Evolutionary conservation across 2,797 vertebrate genomes (phyloP).

Genomic region (Linurgus olivaceus): DNA sequence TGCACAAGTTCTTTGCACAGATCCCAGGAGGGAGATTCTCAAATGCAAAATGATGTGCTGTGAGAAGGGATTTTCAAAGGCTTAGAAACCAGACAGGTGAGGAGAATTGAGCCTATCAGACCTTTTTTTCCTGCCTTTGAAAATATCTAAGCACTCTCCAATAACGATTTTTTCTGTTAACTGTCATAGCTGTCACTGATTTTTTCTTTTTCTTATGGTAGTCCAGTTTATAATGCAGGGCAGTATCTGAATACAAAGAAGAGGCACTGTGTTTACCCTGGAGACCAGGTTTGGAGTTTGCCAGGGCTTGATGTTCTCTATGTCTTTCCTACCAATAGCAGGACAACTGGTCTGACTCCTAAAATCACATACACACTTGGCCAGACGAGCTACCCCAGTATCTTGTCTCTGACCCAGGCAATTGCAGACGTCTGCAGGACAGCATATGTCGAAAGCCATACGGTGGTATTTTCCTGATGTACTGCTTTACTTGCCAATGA

Average conservation of each 20-base stretch:
- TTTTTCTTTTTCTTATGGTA: not conserved
- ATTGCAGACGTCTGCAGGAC: not conserved
- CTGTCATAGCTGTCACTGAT: not conserved
- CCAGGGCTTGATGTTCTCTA: not conserved
- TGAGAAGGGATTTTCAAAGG: not conserved
- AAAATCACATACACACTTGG: not conserved
- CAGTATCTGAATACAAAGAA: not conserved
- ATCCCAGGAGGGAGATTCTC: not conserved
- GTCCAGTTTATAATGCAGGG: not conserved
- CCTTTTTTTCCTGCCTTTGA: not conserved
- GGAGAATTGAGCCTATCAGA: not conserved
- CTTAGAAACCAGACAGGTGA: not conserved
- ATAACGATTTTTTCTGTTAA: not conserved
- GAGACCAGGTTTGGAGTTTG: not conserved
- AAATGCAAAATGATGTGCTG: not conserved
- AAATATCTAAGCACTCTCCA: not conserved
- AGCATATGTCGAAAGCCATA: not conserved
- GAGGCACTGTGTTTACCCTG: not conserved
- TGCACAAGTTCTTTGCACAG: not conserved
- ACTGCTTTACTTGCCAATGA: not conserved
- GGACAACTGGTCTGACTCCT: not conserved
- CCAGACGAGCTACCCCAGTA: not conserved
- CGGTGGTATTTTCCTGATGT: not conserved
- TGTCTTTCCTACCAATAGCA: not conserved
- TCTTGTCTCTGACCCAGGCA: not conserved